Conservation (phyloP, 2,797 vertebrate species). For the Cyprinodon diabolis region DNA sequence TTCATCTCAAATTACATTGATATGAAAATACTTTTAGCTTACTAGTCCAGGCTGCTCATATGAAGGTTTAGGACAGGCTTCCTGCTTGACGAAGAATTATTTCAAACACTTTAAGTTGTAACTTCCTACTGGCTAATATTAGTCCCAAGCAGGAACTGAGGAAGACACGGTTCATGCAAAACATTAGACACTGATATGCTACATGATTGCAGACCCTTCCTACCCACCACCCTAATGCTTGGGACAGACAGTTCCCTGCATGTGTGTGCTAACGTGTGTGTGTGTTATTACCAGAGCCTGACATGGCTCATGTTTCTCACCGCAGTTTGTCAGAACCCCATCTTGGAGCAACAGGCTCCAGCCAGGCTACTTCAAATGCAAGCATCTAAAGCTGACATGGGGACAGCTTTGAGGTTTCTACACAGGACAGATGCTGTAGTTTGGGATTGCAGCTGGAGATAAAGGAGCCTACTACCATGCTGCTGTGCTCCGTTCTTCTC, state of each 20-base stretch:
- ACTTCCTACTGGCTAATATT: slow-evolving; percentile 86
- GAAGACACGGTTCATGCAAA: slow-evolving; percentile 40
- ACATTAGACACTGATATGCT: slow-evolving; percentile 55
- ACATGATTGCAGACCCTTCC: slow-evolving; percentile 35
- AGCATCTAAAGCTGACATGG: slow-evolving; percentile 57
- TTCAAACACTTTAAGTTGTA: slow-evolving; percentile 83
- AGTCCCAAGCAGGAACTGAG: slow-evolving; percentile 53
- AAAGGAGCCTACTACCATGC: slow-evolving; percentile 73
- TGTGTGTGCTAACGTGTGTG: slow-evolving; percentile 24
- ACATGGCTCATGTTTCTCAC: slow-evolving; percentile 90
- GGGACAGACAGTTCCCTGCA: slow-evolving; percentile 64
- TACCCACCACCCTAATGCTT: slow-evolving; percentile 31
- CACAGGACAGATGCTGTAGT: slow-evolving; percentile 54
- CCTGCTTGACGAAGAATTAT: slow-evolving; percentile 48
- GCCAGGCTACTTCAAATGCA: slow-evolving; percentile 69
- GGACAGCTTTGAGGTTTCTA: slow-evolving; percentile 47
- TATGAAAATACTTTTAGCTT: slow-evolving; percentile 39
- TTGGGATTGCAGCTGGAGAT: slow-evolving; percentile 36
- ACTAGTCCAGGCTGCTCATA: slow-evolving; percentile 12
- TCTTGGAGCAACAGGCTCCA: slow-evolving; percentile 83
- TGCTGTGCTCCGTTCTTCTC: slow-evolving; percentile 72
- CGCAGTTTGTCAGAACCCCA: slow-evolving; percentile 85
- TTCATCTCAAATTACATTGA: slow-evolving; percentile 35
- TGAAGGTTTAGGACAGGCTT: slow-evolving; percentile 12
- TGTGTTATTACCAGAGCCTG: slow-evolving; percentile 47